phyloP scores from a whole-genome alignment of 1,140 invertebrate genomes.

The Temnothorax curvispinosus region DNA sequence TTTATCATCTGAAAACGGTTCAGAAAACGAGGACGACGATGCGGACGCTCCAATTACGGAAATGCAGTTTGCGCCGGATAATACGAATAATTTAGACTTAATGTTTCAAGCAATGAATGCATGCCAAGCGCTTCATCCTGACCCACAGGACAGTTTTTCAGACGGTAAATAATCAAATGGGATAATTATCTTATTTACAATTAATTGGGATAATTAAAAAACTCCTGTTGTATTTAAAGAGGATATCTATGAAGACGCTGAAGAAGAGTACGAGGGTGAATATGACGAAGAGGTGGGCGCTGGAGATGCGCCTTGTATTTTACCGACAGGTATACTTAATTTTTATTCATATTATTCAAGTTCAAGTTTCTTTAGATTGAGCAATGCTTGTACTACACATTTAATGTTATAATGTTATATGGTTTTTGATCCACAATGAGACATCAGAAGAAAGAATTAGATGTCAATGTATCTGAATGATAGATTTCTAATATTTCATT shows the following conservation, averaged over 20 bases:
- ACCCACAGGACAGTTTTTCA: constrained; percentile 87
- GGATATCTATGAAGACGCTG: constrained; percentile 86
- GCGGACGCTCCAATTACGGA: constrained; percentile 87
- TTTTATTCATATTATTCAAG: background rate
- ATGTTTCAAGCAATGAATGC: constrained; percentile 90
- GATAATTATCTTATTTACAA: constrained; percentile 9
- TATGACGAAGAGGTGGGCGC: constrained; percentile 80
- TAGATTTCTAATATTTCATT: constrained; percentile 15
- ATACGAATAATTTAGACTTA: constrained; percentile 87
- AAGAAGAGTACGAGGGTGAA: constrained; percentile 83
- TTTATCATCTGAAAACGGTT: constrained; percentile 80
- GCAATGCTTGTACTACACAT: background rate
- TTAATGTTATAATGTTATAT: background rate
- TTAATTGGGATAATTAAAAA: constrained; percentile 26
- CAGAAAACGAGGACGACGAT: constrained; percentile 85
- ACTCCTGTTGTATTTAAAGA: constrained; percentile 78
- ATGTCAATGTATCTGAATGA: background rate
- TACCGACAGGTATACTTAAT: constrained; percentile 77
- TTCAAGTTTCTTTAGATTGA: background rate
- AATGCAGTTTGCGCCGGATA: constrained; percentile 89
- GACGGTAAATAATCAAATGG: constrained; percentile 79
- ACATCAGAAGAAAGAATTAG: background rate
- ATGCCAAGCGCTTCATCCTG: constrained; percentile 90
- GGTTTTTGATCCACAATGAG: background rate
- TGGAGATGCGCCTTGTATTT: constrained; percentile 80